Conservation (phyloP, 2,888 invertebrate species). For the Ornithoptera alexandrae region DNA sequence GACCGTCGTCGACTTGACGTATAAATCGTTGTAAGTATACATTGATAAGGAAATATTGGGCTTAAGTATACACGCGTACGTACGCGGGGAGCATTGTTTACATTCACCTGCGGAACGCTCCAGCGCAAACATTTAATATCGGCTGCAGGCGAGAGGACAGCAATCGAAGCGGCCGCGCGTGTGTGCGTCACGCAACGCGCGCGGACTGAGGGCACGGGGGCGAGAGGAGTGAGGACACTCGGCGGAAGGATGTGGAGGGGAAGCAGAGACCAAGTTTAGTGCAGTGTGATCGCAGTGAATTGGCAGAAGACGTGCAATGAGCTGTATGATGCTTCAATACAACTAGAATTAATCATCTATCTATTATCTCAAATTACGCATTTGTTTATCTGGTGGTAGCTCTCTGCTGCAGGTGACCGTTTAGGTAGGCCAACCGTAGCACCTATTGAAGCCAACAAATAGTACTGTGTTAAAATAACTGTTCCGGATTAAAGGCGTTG, state of each 20-base stretch:
- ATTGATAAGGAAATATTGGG: constrained; percentile 54
- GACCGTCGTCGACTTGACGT: constrained; percentile 11
- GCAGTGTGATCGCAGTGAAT: constrained; percentile 6
- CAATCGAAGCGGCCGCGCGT: constrained; percentile 19
- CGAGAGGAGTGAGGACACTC: no score
- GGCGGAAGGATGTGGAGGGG: no score
- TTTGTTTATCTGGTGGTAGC: no score
- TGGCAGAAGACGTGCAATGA: constrained; percentile 4
- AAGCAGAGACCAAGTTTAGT: not conserved
- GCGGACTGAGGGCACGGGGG: not conserved
- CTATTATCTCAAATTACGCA: no score
- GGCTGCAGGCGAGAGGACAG: constrained; percentile 48
- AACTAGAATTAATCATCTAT: no score
- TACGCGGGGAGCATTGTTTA: constrained; percentile 47
- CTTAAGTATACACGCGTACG: constrained; percentile 44
- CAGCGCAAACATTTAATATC: constrained; percentile 69
- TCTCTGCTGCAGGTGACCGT: no score
- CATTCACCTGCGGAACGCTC: constrained; percentile 55
- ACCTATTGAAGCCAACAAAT: no score
- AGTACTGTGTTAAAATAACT: no score
- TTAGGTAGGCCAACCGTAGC: no score
- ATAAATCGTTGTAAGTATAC: constrained; percentile 40
- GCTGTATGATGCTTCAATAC: not conserved
- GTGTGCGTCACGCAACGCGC: constrained; percentile 21
- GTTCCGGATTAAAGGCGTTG: no score